Evolutionary conservation across 53 echinoderm and acorn worm species (phyloP).

Genomic region (Antedon mediterranea): DNA sequence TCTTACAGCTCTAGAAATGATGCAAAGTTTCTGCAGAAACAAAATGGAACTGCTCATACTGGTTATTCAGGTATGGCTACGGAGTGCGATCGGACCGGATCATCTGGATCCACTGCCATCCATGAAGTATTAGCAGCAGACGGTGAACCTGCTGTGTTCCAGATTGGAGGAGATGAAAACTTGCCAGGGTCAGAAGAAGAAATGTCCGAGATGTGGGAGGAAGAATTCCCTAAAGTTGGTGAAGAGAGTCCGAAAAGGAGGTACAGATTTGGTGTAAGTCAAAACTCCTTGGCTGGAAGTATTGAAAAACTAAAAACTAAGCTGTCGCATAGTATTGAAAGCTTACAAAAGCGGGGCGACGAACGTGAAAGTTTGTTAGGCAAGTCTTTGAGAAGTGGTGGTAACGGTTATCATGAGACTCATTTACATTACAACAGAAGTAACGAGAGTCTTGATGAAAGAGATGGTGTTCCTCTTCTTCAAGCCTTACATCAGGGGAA

Average conservation of each 20-base stretch:
- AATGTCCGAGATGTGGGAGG: neutral
- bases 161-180: neutral
- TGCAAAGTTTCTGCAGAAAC: neutral
- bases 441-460: constrained; percentile 1
- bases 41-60: neutral
- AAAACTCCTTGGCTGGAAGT: neutral
- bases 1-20: neutral
- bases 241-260: neutral
- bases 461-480: neutral
- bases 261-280: neutral
- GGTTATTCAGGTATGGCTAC: neutral
- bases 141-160: neutral
- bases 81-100: neutral
- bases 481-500: neutral
- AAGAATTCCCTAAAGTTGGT: neutral
- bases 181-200: neutral
- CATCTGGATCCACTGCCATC: neutral
- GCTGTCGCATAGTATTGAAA: constrained; percentile 2
- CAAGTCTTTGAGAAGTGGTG: neutral
- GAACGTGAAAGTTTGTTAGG: neutral
- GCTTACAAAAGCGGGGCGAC: neutral
- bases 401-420: neutral
- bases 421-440: neutral
- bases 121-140: neutral
- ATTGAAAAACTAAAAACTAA: constrained; percentile 5